Evolutionary conservation across 2,113 vertebrate species (phyloP), one percentile per base, ranked within the genome.

Genomic region (Ictidomys tridecemlineatus): DNA sequence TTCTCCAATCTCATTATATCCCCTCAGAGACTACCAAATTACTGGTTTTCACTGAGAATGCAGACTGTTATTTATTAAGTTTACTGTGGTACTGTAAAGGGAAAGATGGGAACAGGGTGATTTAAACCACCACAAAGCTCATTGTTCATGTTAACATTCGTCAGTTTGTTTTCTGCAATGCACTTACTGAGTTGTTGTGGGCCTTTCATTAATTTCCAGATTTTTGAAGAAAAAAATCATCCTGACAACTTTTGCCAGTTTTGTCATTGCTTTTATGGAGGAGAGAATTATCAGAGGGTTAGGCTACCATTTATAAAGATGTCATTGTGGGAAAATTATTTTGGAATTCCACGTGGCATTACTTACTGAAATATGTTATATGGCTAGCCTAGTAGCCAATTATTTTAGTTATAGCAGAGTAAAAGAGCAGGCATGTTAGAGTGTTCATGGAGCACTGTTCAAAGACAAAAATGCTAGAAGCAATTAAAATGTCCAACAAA

Each of bases 291-390:
- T 77, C 32, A 83, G 63, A 84, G 17, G 14, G 88, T 91, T 92
- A 91, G 87, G 88, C 24, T 51, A 70, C 39, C 42, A 83, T 58
- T 89, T 95, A 73, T 87, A 42, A 65, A 93, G 45, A 94, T 72
- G 39, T 77, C 82, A 88, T 13, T 91, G 79, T 82, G 79, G 78
- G 42, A 65, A 80, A 96, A 95, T 85, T 76, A 85, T 16, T 82
- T 56, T 91, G 61, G 78, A 94, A 93, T 94, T 89, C 30, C 24
- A 69, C 45, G 88, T 91, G 70, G 85, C 12, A 67, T 80, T 85
- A 82, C 16, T 51, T 72, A 65, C 72, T 61, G 16, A 95, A 91
- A 77, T n/a, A 7, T 85, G 67, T 34, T 93, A 86, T 77, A n/a
- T 85, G 77, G 72, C 34, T 79, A 61, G 63, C 24, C 24, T 78